These are phyloP conservation scores for Pseudomyrmex pallidus DNA, from an alignment of 1,140 invertebrate species.

Conservation along the genomic window DNA sequence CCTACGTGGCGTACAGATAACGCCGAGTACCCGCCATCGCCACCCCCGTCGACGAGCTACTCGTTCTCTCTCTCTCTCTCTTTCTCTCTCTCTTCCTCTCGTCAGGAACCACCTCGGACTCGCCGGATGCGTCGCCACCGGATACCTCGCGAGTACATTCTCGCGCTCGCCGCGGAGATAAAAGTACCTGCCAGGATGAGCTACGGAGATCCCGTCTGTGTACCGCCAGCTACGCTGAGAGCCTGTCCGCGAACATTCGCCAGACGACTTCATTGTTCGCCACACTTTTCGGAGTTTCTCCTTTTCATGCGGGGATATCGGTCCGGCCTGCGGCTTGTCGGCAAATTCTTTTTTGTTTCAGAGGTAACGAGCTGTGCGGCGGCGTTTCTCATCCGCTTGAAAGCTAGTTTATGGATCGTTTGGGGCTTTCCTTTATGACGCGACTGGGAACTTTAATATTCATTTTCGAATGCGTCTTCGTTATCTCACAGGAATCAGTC, in stretches of 20 bases:
- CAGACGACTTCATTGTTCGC: constrained; percentile 67
- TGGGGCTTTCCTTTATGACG: not conserved
- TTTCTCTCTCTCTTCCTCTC: constrained; percentile 24
- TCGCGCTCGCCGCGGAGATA: constrained; percentile 68
- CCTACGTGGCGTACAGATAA: constrained; percentile 61
- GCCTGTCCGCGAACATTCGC: constrained; percentile 61
- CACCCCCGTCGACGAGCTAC: not conserved
- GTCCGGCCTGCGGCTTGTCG: not conserved
- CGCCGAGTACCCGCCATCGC: constrained; percentile 37
- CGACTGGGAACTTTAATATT: constrained; percentile 30
- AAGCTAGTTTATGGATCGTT: constrained; percentile 48
- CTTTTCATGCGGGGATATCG: constrained; percentile 56
- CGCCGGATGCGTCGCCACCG: constrained; percentile 63
- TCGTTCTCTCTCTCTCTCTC: constrained; percentile 33
- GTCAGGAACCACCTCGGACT: constrained; percentile 41
- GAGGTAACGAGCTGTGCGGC: constrained; percentile 22
- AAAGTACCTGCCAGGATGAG: constrained; percentile 65
- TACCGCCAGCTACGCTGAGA: constrained; percentile 38
- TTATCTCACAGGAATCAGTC: not conserved
- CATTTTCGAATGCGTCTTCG: constrained; percentile 26
- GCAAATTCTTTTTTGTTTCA: constrained; percentile 37
- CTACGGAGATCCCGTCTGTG: constrained; percentile 45
- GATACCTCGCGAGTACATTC: constrained; percentile 71
- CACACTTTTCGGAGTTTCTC: constrained; percentile 51
- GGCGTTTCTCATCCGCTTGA: constrained; percentile 13